Base-by-base conservation (phyloP, 2,113 vertebrate species). In the Nothobranchius furzeri region DNA sequence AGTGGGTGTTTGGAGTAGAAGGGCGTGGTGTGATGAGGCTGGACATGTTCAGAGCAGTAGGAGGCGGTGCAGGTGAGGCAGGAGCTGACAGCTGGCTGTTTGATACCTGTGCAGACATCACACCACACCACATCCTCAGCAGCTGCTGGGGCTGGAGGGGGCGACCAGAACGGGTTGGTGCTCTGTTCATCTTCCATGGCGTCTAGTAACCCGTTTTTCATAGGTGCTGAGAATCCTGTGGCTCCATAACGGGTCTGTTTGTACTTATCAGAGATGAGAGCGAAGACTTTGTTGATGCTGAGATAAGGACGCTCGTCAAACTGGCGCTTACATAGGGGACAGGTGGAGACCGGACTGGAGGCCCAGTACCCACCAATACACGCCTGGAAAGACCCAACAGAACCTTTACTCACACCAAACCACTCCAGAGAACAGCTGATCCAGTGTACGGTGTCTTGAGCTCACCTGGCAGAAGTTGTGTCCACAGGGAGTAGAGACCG, bases 381-480 rank as follows among this genome's bases (percentile, higher is more conserved):
- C 0, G 53, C 90, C 90, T 91, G 67, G 1, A 48, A 9, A 50
- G 0, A 51, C 14, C 46, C 25, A 43, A 53, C 47, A 25, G 11
- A 17, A 15, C 5, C 7, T 30, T 40, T 40, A 40, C 45, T 48
- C 70, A 25, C 45, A 12, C 60, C 37, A 30, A 3, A 4, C 14
- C 25, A 2, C 47, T 13, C 30, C 0, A 1, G 37, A 7, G 4
- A 4, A 2, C 30, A 9, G 53, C 53, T n/a, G 45, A 12, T 12
- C 6, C 17, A 24, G 20, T n/a, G 30, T 62, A 51, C 17, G 59
- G 0, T 25, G 50, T 15, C 5, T 12, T 8, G 10, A 7, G 8
- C 1, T 84, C 78, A 94, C 81, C 88, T 91, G 92, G 50, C 93
- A 94, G 85, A 91, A 94, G 88, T 93, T 94, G 79, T 94, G 93